These are phyloP conservation scores for Horisme vitalbata DNA, from an alignment of 2,888 invertebrate genomes.

Conservation along the genomic window DNA sequence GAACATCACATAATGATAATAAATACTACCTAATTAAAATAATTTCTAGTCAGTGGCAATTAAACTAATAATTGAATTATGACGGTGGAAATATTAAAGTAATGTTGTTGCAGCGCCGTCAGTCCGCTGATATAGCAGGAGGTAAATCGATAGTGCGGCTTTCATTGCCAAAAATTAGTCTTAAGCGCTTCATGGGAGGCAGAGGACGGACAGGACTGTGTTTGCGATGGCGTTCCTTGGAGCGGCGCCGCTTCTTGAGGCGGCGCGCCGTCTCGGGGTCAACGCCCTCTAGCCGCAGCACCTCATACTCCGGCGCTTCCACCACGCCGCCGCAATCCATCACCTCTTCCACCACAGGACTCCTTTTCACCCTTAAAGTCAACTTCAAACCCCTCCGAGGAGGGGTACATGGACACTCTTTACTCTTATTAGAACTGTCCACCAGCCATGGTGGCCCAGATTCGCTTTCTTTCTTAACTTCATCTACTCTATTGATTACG, in stretches of 20 bases:
- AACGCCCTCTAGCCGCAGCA: constrained; percentile 91
- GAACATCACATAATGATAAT: constrained; percentile 71
- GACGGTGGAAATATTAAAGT: constrained; percentile 78
- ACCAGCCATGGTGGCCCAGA: constrained; percentile 69
- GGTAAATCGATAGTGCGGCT: constrained; percentile 95
- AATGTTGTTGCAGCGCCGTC: constrained; percentile 73
- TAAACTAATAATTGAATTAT: constrained; percentile 79
- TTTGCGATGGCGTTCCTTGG: constrained; percentile 75
- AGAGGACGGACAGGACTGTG: constrained; percentile 82
- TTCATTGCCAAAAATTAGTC: constrained; percentile 94
- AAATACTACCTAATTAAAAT: constrained; percentile 70
- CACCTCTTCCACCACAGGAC: constrained; percentile 92
- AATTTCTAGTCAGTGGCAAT: constrained; percentile 78
- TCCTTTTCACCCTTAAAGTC: constrained; percentile 93
- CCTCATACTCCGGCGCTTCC: constrained; percentile 91
- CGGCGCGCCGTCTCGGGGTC: constrained; percentile 81
- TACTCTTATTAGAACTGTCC: constrained; percentile 73
- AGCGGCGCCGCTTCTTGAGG: constrained; percentile 80
- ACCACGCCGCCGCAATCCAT: constrained; percentile 89
- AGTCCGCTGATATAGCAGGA: constrained; percentile 85
- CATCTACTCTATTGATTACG: constrained; percentile 59
- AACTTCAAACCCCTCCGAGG: constrained; percentile 87
- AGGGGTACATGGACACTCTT: constrained; percentile 81
- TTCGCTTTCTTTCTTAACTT: constrained; percentile 67
- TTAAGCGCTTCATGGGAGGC: constrained; percentile 91